Conservation (phyloP, 2,888 invertebrate genomes). For the Acronicta psi region DNA sequence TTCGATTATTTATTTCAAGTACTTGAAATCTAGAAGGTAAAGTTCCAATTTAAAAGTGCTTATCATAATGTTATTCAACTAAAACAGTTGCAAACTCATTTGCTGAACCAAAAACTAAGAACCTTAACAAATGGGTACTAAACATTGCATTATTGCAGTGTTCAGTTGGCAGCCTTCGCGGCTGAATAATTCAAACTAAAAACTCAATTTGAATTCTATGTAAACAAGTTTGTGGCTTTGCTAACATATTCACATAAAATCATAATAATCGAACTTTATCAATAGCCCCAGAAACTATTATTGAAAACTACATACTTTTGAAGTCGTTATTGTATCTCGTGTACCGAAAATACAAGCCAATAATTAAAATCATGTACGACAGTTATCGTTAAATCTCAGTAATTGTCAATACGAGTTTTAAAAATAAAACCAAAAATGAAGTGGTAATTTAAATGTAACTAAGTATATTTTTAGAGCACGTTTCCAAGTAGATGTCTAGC, state of each 20-base stretch:
- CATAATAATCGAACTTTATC: slow-evolving; percentile 82
- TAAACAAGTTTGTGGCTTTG: slow-evolving; percentile 82
- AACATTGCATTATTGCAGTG: slow-evolving; percentile 55
- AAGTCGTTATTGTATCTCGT: slow-evolving; percentile 47
- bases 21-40: neutral
- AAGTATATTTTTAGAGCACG: slow-evolving; percentile 21
- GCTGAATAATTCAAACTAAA: slow-evolving; percentile 84
- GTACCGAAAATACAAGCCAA: slow-evolving; percentile 25
- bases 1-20: slow-evolving; percentile 13
- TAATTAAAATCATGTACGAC: slow-evolving; percentile 22
- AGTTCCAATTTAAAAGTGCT: neutral
- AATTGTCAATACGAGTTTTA: neutral
- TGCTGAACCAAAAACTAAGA: slow-evolving; percentile 38
- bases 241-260: slow-evolving; percentile 83
- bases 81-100: slow-evolving; percentile 49
- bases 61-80: slow-evolving; percentile 20
- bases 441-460: slow-evolving; percentile 6
- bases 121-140: slow-evolving; percentile 51
- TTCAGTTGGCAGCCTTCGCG: slow-evolving; percentile 77
- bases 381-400: slow-evolving; percentile 6
- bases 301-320: slow-evolving; percentile 60
- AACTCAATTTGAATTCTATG: slow-evolving; percentile 82
- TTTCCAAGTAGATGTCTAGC: slow-evolving; percentile 13
- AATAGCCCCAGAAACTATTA: slow-evolving; percentile 73
- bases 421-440: slow-evolving; percentile 18